A percentile compares a stretch with the other conserved stretches of the same genome.
phyloP scores from a whole-genome alignment of 2,888 invertebrate genomes.

The Odontomyia ornata region DNA sequence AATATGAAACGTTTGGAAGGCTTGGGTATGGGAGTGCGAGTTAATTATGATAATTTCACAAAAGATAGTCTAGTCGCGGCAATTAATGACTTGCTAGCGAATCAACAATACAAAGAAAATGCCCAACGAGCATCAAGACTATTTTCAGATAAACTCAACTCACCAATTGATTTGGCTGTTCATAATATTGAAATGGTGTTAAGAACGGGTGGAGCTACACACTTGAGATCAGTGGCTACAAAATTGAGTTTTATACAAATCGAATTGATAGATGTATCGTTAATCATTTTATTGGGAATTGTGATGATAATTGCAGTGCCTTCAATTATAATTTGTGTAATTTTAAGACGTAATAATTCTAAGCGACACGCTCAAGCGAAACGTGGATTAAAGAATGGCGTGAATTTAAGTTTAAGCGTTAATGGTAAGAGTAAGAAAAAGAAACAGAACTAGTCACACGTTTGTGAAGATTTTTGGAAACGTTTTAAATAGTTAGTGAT shows the following conservation, averaged over 20 bases:
- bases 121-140: conserved; percentile 52
- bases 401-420: conserved; percentile 46
- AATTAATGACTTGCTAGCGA: conserved; percentile 60
- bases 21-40: conserved; percentile 61
- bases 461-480: background rate
- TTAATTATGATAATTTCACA: conserved; percentile 61
- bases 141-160: conserved; percentile 53
- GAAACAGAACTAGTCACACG: conserved; percentile 37
- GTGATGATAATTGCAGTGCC: conserved; percentile 60
- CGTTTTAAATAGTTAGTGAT: background rate
- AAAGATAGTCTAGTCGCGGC: conserved; percentile 61
- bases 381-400: conserved; percentile 41
- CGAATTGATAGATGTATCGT: conserved; percentile 60
- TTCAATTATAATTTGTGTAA: conserved; percentile 59
- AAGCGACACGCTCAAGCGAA: conserved; percentile 3
- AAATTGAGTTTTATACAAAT: conserved; percentile 59
- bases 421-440: conserved; percentile 34
- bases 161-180: conserved; percentile 57
- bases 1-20: conserved; percentile 64
- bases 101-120: conserved; percentile 56
- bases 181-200: conserved; percentile 61
- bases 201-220: conserved; percentile 58
- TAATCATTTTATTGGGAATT: conserved; percentile 59
- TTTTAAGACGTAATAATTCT: conserved; percentile 54
- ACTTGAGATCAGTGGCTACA: conserved; percentile 60